Percentiles rank a stretch among this genome's conserved stretches.
Conservation (phyloP, 2,888 invertebrate species). For the Phytoseiulus persimilis region DNA sequence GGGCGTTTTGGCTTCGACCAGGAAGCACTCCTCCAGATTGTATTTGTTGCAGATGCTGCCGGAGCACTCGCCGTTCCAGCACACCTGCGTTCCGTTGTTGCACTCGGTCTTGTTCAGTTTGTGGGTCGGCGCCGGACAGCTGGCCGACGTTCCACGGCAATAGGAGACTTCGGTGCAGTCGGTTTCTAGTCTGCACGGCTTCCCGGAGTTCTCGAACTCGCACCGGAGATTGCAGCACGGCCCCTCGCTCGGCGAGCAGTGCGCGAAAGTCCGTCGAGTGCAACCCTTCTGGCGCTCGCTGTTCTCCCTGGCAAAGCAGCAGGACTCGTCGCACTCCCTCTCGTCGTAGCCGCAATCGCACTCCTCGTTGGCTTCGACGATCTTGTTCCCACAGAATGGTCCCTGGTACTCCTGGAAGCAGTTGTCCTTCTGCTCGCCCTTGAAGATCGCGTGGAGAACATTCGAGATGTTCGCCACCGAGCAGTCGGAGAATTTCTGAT, state of each 20-base stretch:
- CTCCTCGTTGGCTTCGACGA: conserved; percentile 93
- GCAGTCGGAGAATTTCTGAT: conserved; percentile 91
- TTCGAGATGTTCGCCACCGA: conserved; percentile 88
- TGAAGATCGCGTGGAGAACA: conserved; percentile 78
- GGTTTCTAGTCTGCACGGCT: conserved; percentile 49
- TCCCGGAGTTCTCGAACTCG: conserved; percentile 61
- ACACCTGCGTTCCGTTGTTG: conserved; percentile 73
- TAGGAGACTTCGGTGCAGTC: conserved; percentile 81
- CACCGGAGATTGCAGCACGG: conserved; percentile 83
- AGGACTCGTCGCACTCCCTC: conserved; percentile 72
- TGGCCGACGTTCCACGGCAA: conserved; percentile 75
- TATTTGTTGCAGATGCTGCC: conserved; percentile 92
- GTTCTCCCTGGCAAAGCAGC: conserved; percentile 72
- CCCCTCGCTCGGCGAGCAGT: conserved; percentile 93
- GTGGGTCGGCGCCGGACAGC: conserved; percentile 74
- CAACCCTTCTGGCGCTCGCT: conserved; percentile 53
- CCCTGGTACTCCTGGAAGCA: conserved; percentile 84
- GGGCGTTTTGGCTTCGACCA: conserved; percentile 68
- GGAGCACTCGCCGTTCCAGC: conserved; percentile 68
- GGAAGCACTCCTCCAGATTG: conserved; percentile 88
- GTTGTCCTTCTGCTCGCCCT: conserved; percentile 73
- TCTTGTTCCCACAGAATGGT: conserved; percentile 98
- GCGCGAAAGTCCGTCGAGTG: conserved; percentile 64
- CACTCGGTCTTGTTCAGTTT: conserved; percentile 81
- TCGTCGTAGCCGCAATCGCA: conserved; percentile 94